Evolutionary conservation across 1,140 invertebrate species (phyloP), one percentile per base, ranked within the genome.

Genomic region (Neelides sp.): DNA sequence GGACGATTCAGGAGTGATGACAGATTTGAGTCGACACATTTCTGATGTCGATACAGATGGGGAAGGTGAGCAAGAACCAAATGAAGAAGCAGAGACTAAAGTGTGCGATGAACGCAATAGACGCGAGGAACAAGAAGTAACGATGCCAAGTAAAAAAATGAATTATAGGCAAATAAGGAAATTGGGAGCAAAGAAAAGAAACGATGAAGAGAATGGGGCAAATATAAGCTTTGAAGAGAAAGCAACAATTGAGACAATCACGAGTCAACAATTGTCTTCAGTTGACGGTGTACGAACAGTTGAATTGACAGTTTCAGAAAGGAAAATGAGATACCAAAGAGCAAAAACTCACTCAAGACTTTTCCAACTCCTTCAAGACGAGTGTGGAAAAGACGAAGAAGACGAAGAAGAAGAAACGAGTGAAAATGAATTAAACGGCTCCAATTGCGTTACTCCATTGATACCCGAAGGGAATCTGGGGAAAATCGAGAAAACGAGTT

Each of bases 1-100:
- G n/a, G 75, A 78, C 37, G 79, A 82, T 62, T 82, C 79, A 7
- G 80, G 79, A 10, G 78, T 82, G 0, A 81, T 78, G 2, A 78
- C 76, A 0, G 79, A 82, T 61, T 72, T 80, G 62, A 80, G 78
- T 54, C 68, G 77, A 30, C 75, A 78, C 49, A 73, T 80, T 50
- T 80, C 79, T 0, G 79, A 80, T 58, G 74, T 71, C 7, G 77
- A 79, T 40, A 76, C 76, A 0, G 78, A 79, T 48, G 73, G 75
- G 2, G 79, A 81, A 52, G 57, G 22, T 69, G 69, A 50, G 66
- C 71, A 2, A 5, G 71, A 74, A 51, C 58, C 71, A n/a, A 71
- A 35, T 26, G 50, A 52, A 10, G 39, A 53, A 53, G 24, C 44
- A 53, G 30, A 47, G 37, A 36, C 17, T 44, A 47, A 28, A 4